Percentiles rank a stretch among this genome's conserved stretches.
Conservation (phyloP, 2,113 vertebrate genomes). For the Ranitomeya imitator region DNA sequence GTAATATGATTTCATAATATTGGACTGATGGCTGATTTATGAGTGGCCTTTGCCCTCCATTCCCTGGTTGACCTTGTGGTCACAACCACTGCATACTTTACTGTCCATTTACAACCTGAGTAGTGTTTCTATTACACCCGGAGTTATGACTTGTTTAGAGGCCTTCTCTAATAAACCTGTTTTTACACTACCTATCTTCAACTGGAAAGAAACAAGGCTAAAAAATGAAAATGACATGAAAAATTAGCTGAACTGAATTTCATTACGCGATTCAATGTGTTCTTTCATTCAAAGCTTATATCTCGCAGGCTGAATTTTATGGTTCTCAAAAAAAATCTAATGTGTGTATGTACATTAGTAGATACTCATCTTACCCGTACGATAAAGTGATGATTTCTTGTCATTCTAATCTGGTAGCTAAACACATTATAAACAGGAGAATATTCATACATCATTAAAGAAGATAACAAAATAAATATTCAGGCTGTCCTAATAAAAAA, state of each 20-base stretch:
- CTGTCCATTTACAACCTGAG: neutral
- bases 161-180: neutral
- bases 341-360: too few species aligned
- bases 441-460: too few species aligned
- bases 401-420: too few species aligned
- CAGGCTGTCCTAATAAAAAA: too few species aligned
- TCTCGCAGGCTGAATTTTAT: too few species aligned
- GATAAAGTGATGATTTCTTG: too few species aligned
- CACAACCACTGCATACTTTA: neutral
- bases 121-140: neutral
- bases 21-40: neutral
- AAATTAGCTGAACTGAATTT: neutral
- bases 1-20: neutral
- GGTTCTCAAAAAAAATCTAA: too few species aligned
- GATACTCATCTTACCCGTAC: too few species aligned
- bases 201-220: neutral
- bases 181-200: neutral
- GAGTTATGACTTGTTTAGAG: slow-evolving; percentile 14
- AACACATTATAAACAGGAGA: too few species aligned
- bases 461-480: too few species aligned
- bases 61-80: neutral
- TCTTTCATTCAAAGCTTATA: neutral
- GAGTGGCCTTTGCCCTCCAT: slow-evolving; percentile 20
- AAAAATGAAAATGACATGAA: neutral
- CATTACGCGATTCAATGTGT: neutral